Percentiles rank a stretch among this genome's conserved stretches.
These are phyloP conservation scores for Agraylea sexmaculata DNA, from an alignment of 1,140 invertebrate species.

Conservation along the genomic window DNA sequence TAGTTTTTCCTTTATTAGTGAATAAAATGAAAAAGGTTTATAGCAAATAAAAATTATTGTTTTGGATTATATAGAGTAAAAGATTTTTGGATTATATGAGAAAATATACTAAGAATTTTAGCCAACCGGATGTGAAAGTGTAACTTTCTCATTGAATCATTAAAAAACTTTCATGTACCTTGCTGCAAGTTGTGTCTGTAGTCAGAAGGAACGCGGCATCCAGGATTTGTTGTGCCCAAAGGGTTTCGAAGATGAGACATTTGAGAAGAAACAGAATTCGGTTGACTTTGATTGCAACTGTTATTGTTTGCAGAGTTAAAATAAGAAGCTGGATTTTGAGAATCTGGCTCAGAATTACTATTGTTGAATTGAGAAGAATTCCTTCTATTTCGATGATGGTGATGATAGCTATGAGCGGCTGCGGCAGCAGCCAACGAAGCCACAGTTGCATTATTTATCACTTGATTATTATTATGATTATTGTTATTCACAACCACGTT, in stretches of 20 bases:
- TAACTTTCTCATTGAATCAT: neutral
- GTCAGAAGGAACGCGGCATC: conserved; percentile 28
- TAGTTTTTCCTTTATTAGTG: too few relatives aligned
- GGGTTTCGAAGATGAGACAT: conserved; percentile 38
- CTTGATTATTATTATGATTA: conserved; percentile 42
- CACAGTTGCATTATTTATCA: conserved; percentile 38
- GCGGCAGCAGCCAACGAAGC: conserved; percentile 37
- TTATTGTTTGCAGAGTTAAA: conserved; percentile 35
- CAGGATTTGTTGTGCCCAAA: conserved; percentile 28
- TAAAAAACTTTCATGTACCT: conserved; percentile 33
- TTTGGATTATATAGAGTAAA: too few relatives aligned
- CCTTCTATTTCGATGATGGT: conserved; percentile 34
- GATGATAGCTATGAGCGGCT: conserved; percentile 32
- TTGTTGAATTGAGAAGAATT: conserved; percentile 30
- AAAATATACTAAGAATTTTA: too few relatives aligned
- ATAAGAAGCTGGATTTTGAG: conserved; percentile 23
- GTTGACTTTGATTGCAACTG: conserved; percentile 6
- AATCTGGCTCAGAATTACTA: conserved; percentile 13
- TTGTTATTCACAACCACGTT: conserved; percentile 43
- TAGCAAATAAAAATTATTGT: too few relatives aligned
- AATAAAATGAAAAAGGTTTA: too few relatives aligned
- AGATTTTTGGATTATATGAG: too few relatives aligned
- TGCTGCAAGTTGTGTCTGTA: conserved; percentile 38
- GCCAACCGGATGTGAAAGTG: too few relatives aligned
- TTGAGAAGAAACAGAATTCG: conserved; percentile 27